Conservation (phyloP, 2,113 vertebrate species). For the Oreotragus oreotragus region DNA sequence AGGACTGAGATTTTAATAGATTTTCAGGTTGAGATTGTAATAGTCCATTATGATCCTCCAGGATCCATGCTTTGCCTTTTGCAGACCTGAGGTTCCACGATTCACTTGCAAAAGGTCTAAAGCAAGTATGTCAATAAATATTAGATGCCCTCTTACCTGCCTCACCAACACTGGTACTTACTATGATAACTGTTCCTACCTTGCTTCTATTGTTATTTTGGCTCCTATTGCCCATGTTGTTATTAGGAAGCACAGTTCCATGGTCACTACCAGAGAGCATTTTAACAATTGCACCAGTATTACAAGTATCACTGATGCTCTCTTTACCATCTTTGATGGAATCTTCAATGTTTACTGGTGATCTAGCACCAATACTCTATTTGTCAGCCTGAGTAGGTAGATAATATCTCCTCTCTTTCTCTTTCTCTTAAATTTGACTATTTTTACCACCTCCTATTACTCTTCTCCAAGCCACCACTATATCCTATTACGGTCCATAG, state of each 20-base stretch:
- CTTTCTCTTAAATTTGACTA: background rate
- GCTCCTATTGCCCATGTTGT: background rate
- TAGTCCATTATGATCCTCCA: background rate
- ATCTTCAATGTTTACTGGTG: background rate
- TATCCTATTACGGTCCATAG: background rate
- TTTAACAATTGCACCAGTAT: background rate
- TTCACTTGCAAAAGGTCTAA: background rate
- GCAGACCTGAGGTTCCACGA: background rate
- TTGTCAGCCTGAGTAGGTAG: background rate
- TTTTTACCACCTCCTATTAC: background rate
- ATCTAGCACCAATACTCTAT: background rate
- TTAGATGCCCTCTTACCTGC: background rate
- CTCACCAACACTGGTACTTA: background rate
- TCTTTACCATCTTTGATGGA: background rate
- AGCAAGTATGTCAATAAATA: background rate
- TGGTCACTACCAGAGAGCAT: background rate
- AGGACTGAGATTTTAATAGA: no score
- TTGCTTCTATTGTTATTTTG: background rate
- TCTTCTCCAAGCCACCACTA: background rate
- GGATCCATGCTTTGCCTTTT: background rate
- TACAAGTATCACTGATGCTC: background rate
- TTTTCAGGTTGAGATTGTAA: background rate
- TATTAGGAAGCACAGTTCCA: background rate
- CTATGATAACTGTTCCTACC: background rate
- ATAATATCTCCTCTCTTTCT: background rate